Conservation (phyloP, 2,113 vertebrate species). For the Nycticryphes semicollaris region DNA sequence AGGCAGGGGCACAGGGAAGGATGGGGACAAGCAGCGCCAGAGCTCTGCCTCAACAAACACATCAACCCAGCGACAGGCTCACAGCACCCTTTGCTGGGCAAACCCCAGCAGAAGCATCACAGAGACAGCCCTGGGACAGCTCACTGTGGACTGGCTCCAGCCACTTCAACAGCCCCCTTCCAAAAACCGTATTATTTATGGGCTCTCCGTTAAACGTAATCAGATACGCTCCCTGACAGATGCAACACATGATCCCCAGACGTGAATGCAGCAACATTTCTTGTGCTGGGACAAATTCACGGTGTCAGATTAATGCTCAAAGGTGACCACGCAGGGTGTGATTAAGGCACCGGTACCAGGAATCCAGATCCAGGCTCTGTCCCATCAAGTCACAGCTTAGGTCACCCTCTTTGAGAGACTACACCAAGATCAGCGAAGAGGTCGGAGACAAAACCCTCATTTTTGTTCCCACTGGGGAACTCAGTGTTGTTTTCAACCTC, state of each 20-base stretch:
- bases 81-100: background rate
- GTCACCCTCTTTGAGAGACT: background rate
- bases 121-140: background rate
- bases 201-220: background rate
- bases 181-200: background rate
- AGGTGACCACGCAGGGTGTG: background rate
- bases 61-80: background rate
- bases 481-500: background rate
- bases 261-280: background rate
- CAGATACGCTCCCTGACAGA: background rate
- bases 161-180: background rate
- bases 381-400: background rate
- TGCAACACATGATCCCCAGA: background rate
- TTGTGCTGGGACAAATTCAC: background rate
- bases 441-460: background rate
- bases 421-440: background rate
- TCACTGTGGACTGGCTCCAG: background rate
- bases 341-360: background rate
- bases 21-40: accelerated
- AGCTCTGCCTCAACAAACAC: background rate
- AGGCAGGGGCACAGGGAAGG: accelerated
- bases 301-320: background rate
- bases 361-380: background rate
- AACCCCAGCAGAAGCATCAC: background rate
- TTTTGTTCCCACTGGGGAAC: background rate